Conservation (phyloP, 2,113 vertebrate species). For the Galemys pyrenaicus region DNA sequence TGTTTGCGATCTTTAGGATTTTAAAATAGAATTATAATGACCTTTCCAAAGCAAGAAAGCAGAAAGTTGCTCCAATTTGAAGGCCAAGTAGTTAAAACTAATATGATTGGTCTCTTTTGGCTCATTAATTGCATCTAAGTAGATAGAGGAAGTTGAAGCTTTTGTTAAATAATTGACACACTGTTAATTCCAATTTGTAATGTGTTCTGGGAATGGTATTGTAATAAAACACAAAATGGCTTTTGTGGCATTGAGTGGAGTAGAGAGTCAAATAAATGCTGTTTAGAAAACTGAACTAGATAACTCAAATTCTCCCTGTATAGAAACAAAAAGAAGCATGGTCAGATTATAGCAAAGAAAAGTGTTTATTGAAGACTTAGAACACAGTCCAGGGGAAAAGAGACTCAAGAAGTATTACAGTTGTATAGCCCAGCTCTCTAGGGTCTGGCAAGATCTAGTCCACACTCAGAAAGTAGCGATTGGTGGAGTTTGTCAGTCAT, state of each 20-base stretch:
- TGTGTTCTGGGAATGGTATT: not conserved
- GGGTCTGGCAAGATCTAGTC: too few species aligned
- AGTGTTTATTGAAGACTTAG: too few species aligned
- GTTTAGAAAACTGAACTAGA: not conserved
- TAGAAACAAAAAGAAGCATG: too few species aligned
- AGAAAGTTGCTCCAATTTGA: conserved; percentile 44
- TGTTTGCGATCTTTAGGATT: conserved; percentile 68
- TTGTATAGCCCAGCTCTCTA: too few species aligned
- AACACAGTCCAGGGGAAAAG: too few species aligned
- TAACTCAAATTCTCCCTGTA: not conserved
- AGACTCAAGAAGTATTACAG: too few species aligned
- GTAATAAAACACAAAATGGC: conserved; percentile 19
- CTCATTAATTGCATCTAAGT: conserved; percentile 54
- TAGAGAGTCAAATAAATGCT: not conserved
- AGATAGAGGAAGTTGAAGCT: conserved; percentile 6
- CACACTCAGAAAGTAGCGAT: too few species aligned
- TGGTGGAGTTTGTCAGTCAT: too few species aligned
- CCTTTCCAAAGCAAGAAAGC: conserved; percentile 63
- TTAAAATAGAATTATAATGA: conserved; percentile 74
- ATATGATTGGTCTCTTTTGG: conserved; percentile 40
- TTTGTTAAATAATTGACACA: conserved; percentile 56
- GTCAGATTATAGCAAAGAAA: too few species aligned
- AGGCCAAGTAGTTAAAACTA: conserved; percentile 60
- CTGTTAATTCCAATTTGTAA: conserved; percentile 58
- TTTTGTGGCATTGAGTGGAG: not conserved